Evolutionary conservation across 1,140 invertebrate genomes (phyloP).

Genomic region (Intoshia linei): DNA sequence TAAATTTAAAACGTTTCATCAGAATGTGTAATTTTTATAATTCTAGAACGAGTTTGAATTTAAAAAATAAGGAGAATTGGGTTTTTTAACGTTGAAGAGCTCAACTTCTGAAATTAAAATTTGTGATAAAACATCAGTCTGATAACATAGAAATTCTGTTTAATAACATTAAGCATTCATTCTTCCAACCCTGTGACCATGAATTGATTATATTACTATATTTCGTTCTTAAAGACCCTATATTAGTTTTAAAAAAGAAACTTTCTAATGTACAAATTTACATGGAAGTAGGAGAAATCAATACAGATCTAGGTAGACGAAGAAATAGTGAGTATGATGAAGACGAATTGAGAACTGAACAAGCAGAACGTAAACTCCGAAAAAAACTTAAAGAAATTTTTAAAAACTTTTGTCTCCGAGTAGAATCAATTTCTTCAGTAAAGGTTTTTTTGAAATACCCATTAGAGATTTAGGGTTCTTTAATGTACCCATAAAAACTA

Average conservation of each 20-base stretch:
- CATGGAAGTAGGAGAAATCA: conserved; percentile 96
- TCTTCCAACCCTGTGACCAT: conserved; percentile 93
- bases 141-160: conserved; percentile 97
- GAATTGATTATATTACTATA: conserved; percentile 98
- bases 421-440: conserved; percentile 69
- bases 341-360: conserved; percentile 86
- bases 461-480: conserved; percentile 85
- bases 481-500: conserved; percentile 77
- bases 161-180: conserved; percentile 96
- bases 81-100: no score
- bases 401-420: conserved; percentile 87
- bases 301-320: conserved; percentile 89
- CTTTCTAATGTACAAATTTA: conserved; percentile 96
- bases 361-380: conserved; percentile 71
- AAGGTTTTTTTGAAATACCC: conserved; percentile 93
- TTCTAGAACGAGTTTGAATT: no score
- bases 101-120: no score
- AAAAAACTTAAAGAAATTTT: conserved; percentile 86
- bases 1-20: no score
- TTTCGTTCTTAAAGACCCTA: conserved; percentile 77
- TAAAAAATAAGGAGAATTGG: no score
- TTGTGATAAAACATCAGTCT: no score
- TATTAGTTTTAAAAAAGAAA: conserved; percentile 96
- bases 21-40: no score
- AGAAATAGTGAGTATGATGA: conserved; percentile 97